phyloP scores from a whole-genome alignment of 2,113 vertebrate genomes.

The Notothenia coriiceps region DNA sequence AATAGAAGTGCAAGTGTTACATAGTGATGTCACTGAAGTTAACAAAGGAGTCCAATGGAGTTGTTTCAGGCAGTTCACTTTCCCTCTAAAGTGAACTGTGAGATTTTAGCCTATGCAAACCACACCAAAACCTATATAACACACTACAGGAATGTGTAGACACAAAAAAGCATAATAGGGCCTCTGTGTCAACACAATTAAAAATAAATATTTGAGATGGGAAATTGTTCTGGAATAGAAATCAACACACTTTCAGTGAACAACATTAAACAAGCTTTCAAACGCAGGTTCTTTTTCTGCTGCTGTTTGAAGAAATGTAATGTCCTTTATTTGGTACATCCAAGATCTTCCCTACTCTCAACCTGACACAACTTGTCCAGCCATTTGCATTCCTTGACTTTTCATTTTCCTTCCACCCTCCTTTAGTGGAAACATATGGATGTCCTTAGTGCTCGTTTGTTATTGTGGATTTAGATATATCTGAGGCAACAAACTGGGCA shows the following conservation, averaged over 20 bases:
- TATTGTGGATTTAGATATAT: constrained; percentile 46
- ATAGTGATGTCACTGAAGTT: too few species aligned
- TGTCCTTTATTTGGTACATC: constrained; percentile 19
- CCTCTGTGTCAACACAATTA: too few species aligned
- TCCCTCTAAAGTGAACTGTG: too few species aligned
- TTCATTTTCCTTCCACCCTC: constrained; percentile 44
- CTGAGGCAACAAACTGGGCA: not conserved
- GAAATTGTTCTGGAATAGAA: not conserved
- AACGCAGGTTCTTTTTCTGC: not conserved
- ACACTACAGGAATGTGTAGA: too few species aligned
- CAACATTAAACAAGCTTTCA: not conserved
- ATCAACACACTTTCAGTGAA: not conserved
- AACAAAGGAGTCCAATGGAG: too few species aligned
- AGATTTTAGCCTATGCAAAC: too few species aligned
- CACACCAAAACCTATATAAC: too few species aligned
- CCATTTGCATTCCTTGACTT: constrained; percentile 47
- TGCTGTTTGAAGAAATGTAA: constrained; percentile 26
- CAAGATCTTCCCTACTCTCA: not conserved
- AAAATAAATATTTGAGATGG: too few species aligned
- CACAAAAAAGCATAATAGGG: too few species aligned
- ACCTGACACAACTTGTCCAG: not conserved
- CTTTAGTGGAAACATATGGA: constrained; percentile 58
- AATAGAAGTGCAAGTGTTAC: too few species aligned
- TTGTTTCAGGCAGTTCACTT: too few species aligned
- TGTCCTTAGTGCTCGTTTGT: constrained; percentile 16